phyloP scores from a whole-genome alignment of 2,113 vertebrate species.

The Martes martes region DNA sequence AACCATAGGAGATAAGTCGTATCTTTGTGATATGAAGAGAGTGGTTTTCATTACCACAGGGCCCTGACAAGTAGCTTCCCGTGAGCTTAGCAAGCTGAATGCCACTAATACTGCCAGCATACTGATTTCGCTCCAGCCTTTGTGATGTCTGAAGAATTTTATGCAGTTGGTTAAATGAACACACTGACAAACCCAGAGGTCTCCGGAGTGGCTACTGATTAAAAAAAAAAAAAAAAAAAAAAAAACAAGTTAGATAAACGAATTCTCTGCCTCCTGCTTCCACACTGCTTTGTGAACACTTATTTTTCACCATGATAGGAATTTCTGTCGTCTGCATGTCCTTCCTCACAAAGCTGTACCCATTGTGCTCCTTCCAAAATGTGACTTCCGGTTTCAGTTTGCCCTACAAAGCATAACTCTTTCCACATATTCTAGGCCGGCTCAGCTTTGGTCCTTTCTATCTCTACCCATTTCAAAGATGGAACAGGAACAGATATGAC shows the following conservation, averaged over 20 bases:
- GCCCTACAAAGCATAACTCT: neutral
- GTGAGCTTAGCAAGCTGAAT: slow-evolving; percentile 68
- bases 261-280: neutral
- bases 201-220: slow-evolving; percentile 56
- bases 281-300: neutral
- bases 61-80: slow-evolving; percentile 77
- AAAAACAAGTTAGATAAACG: neutral
- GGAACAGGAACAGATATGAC: neutral
- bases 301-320: neutral
- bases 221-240: neutral
- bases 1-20: slow-evolving; percentile 66
- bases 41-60: slow-evolving; percentile 74
- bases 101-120: slow-evolving; percentile 71
- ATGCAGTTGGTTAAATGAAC: slow-evolving; percentile 70
- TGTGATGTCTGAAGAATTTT: slow-evolving; percentile 69
- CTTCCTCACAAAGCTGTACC: neutral
- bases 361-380: neutral
- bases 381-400: neutral
- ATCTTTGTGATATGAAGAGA: slow-evolving; percentile 71
- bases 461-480: neutral
- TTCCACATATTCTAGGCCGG: neutral
- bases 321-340: neutral
- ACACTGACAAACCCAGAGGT: slow-evolving; percentile 65
- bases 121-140: slow-evolving; percentile 71
- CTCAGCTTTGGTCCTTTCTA: neutral